Evolutionary conservation across 2,888 invertebrate species (phyloP), one percentile per base, ranked within the genome.

Genomic region (Orthosia gracilis): DNA sequence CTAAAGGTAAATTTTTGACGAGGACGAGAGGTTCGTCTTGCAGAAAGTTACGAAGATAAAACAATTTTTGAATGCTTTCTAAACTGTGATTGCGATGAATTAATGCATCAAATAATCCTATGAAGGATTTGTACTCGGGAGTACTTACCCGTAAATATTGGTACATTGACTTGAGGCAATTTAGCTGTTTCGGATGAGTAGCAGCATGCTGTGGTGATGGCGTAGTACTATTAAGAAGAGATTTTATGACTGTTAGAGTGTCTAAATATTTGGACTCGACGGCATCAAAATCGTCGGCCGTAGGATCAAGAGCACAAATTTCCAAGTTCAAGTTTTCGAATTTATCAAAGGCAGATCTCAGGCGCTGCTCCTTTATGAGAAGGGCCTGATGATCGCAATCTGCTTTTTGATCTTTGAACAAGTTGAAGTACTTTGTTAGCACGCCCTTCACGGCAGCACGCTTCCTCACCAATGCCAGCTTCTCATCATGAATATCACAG

Each of bases 61-160:
- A n/a, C n/a, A n/a, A n/a, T n/a, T n/a, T n/a, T n/a, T n/a, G n/a
- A n/a, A n/a, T n/a, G n/a, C n/a, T n/a, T n/a, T n/a, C 18, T 58
- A 58, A 58, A 31, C 58, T 58, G 18, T 11, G 57, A 31, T 58
- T 40, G n/a, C n/a, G 59, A n/a, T 59, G 59, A 59, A 59, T 59
- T n/a, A 59, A n/a, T 59, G 59, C 59, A 0, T 59, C 40, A 21
- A 59, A 59, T 59, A 59, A 45, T 7, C 40, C n/a, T 40, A 59
- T 61, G n/a, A 40, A 61, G 40, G 59, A 40, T 61, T 61, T 45
- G n/a, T 45, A 40, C 40, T 59, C 59, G 1, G n/a, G 40, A 45
- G 59, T 61, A 61, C 40, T 61, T 61, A 61, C 40, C 61, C 15
- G 40, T 61, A 45, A 61, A 61, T 61, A 9, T 61, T 15, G 45